Evolutionary conservation across 1,140 invertebrate species (phyloP), one percentile per base, ranked within the genome.

Genomic region (Drosophila trapezifrons): DNA sequence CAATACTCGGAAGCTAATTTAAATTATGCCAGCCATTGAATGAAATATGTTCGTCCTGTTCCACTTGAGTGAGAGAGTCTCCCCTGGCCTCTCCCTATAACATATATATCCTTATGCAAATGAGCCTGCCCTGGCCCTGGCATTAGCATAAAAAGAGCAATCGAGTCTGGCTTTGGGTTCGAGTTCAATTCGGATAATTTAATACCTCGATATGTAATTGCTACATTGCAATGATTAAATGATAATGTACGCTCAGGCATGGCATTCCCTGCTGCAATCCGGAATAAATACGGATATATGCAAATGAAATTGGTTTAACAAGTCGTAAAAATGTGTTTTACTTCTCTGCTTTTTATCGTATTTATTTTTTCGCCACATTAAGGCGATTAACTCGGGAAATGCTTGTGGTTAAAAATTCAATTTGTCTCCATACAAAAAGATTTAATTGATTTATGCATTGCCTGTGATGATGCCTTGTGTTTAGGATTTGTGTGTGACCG

Each of bases 201-300:
- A 86, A 78, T 81, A 80, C 75, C 65, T 76, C 63, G 59, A 83
- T 52, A 76, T 78, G 83, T 78, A 85, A 86, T 86, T 86, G 76
- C 71, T 82, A 66, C 55, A 58, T 65, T 57, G 52, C 76, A 83
- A 79, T 82, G 79, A 87, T 86, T 79, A 62, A 76, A 69, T 62
- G 78, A 87, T 87, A 83, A 60, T 69, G 55, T 51, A 59, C 55
- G 62, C 43, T 40, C 32, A 37, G 59, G 35, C 22, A 62, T 40
- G 25, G 22, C 42, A 60, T 9, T 10, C 37, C 12, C 12, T 7
- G 17, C 27, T 51, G 27, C 27, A 47, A 67, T 52, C 22, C 22
- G 25, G 27, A 64, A 65, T 65, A 56, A 56, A 76, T 65, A 51
- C 40, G 55, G 45, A 76, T 82, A 87, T 86, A 87, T 86, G 82